A percentile compares a stretch with the other conserved stretches of the same genome.
phyloP scores from a whole-genome alignment of 2,113 vertebrate genomes.

The Speoplatyrhinus poulsoni region DNA sequence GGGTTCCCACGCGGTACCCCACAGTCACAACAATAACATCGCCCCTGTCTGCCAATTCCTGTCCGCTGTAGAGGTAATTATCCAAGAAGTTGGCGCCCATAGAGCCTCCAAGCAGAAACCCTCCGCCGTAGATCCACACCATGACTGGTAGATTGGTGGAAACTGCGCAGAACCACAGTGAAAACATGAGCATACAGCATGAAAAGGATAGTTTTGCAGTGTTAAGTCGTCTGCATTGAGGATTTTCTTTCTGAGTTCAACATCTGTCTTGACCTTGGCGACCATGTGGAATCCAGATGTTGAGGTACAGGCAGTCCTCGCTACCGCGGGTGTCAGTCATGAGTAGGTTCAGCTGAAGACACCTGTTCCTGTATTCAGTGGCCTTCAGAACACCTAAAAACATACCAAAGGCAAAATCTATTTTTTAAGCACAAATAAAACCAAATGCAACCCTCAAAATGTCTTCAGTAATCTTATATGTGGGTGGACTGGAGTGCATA shows the following conservation, averaged over 20 bases:
- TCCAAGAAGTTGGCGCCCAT: slow-evolving; percentile 83
- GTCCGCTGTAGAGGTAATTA: slow-evolving; percentile 87
- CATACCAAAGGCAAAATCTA: background rate
- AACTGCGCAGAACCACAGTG: slow-evolving; percentile 66
- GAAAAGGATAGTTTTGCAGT: background rate
- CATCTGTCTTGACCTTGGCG: background rate
- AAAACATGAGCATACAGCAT: background rate
- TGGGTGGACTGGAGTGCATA: too few species aligned
- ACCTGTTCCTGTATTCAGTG: slow-evolving; percentile 73
- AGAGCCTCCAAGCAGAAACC: slow-evolving; percentile 79
- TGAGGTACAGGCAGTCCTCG: slow-evolving; percentile 93
- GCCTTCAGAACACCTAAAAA: slow-evolving; percentile 80
- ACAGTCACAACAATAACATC: slow-evolving; percentile 90
- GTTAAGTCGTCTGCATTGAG: background rate
- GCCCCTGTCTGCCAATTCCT: slow-evolving; percentile 86
- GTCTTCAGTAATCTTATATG: background rate
- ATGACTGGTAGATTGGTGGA: slow-evolving; percentile 87
- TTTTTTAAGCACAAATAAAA: background rate
- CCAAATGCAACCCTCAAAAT: background rate
- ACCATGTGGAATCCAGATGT: slow-evolving; percentile 77
- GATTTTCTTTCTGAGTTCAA: background rate
- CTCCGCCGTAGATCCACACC: slow-evolving; percentile 90
- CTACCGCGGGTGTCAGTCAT: slow-evolving; percentile 73
- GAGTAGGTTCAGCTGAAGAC: slow-evolving; percentile 80
- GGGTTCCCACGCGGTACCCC: slow-evolving; percentile 86